phyloP scores from a whole-genome alignment of 2,113 vertebrate species.

The Capricornis sumatraensis region DNA sequence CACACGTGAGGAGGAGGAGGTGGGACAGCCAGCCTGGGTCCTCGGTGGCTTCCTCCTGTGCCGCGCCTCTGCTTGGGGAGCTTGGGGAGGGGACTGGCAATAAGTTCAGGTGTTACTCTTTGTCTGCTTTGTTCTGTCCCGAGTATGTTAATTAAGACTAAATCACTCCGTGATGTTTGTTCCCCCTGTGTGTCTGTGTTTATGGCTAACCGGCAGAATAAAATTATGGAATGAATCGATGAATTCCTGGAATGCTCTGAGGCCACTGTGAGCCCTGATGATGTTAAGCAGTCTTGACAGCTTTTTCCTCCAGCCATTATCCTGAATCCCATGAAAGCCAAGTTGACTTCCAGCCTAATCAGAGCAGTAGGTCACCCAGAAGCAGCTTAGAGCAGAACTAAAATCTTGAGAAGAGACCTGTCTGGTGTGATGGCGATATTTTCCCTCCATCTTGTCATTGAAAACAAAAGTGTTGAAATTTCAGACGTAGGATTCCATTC shows the following conservation, averaged over 20 bases:
- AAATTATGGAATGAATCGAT: not conserved
- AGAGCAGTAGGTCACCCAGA: slow-evolving; percentile 79
- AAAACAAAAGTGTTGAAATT: not conserved
- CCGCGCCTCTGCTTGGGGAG: not conserved
- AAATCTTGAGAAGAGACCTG: not conserved
- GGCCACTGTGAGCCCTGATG: not conserved
- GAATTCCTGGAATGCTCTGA: not conserved
- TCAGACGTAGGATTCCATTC: not conserved
- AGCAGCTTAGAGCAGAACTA: not conserved
- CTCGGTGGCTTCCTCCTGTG: no score
- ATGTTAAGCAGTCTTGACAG: not conserved
- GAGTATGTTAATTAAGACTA: not conserved
- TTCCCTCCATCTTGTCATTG: not conserved
- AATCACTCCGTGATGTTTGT: not conserved
- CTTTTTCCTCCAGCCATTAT: not conserved
- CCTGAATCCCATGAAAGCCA: slow-evolving; percentile 75
- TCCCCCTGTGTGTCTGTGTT: not conserved
- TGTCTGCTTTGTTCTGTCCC: not conserved
- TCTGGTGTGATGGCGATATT: not conserved
- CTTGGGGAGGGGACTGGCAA: not conserved
- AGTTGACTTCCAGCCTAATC: slow-evolving; percentile 75
- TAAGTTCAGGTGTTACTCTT: not conserved
- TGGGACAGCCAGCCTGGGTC: accelerated
- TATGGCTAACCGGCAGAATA: not conserved
- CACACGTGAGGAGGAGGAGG: not conserved